Evolutionary conservation across 2,888 invertebrate genomes (phyloP), one percentile per base, ranked within the genome.

Genomic region (Latrodectus elegans): DNA sequence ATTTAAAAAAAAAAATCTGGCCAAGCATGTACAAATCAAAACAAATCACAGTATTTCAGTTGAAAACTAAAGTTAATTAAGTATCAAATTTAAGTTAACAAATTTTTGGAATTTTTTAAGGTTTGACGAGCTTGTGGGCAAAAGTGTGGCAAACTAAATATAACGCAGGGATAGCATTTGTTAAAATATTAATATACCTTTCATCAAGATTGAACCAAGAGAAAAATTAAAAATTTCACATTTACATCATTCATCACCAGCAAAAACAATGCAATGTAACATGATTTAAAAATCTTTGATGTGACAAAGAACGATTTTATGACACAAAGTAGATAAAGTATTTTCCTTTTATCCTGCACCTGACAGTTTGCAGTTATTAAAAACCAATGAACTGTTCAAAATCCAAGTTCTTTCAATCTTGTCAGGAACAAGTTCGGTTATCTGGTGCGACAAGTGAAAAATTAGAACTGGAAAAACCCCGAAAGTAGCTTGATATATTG

Each of bases 321-420:
- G 81, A 53, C 73, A 55, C 14, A 15, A 14, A 26, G 53, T 52
- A 74, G 75, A 82, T 82, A 82, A 75, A 75, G 38, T 15, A 14
- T 22, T 14, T 26, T 65, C 78, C 49, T 49, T 67, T 22, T 53
- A 65, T 67, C 67, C 64, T 38, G 8, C 65, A 52, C 17, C 67
- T 52, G 60, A 26, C 49, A 75, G 60, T 74, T 22, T 49, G 67
- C 38, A 53, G 86, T 86, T 80, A 86, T 86, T 80, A 86, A 86
- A 86, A 86, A 75, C 86, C 80, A 80, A 86, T 86, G 86, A 75
- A 80, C 86, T 75, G 74, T 75, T 68, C 64, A 75, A 86, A 86
- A 75, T 68, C 75, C 22, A 38, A 77, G 76, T 49, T 77, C 55
- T 71, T 52, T 77, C 76, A 71, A 77, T 73, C 72, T 11, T 8